A percentile compares a stretch with the other conserved stretches of the same genome.
Conservation (phyloP, 1,140 invertebrate genomes). For the Drosophila saltans region DNA sequence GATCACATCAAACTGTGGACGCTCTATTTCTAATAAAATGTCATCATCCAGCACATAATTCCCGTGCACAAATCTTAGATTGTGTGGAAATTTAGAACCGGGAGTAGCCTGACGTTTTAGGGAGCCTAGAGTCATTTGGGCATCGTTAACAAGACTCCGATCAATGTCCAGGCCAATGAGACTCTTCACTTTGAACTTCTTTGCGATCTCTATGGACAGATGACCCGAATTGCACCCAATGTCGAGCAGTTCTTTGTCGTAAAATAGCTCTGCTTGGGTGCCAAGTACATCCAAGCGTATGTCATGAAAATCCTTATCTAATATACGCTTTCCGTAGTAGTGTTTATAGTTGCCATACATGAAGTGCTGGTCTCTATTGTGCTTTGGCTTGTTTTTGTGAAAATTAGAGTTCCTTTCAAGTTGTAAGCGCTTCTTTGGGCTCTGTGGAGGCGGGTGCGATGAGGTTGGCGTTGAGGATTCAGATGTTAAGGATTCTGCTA, state of each 20-base stretch:
- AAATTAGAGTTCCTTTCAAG: not conserved
- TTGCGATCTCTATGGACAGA: constrained; percentile 93
- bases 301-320: constrained; percentile 89
- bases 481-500: not conserved
- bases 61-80: constrained; percentile 85
- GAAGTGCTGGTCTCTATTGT: constrained; percentile 50
- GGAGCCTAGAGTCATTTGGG: constrained; percentile 41
- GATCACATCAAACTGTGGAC: constrained; percentile 96
- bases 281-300: constrained; percentile 91
- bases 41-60: constrained; percentile 97
- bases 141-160: constrained; percentile 89
- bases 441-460: constrained; percentile 24
- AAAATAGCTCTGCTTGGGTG: constrained; percentile 91
- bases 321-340: constrained; percentile 98
- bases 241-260: constrained; percentile 95
- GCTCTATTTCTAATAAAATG: constrained; percentile 89
- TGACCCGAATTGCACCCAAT: constrained; percentile 99
- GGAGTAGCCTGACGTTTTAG: constrained; percentile 38
- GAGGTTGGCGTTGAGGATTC: not conserved
- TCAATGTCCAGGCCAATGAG: constrained; percentile 98
- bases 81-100: constrained; percentile 57
- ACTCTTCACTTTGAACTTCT: constrained; percentile 91
- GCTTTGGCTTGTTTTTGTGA: constrained; percentile 23
- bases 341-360: constrained; percentile 78
- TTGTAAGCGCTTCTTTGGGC: constrained; percentile 58